A percentile compares a stretch with the other conserved stretches of the same genome.
These are phyloP conservation scores for Drosophila virilis DNA, from an alignment of 1,140 invertebrate species.

Conservation along the genomic window DNA sequence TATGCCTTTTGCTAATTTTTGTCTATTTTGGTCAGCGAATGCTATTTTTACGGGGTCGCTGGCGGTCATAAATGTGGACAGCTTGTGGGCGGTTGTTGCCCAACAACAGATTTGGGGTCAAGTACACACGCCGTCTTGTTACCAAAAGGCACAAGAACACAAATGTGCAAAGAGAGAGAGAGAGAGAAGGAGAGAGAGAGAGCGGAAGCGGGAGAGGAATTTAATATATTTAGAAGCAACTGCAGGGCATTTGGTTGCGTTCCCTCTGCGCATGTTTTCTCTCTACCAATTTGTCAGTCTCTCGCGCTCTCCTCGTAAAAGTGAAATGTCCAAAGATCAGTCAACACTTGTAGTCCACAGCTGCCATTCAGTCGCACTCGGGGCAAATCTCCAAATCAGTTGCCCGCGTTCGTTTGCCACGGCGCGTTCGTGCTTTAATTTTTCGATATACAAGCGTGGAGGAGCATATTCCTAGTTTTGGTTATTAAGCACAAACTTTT, in stretches of 20 bases:
- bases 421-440: constrained; percentile 47
- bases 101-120: constrained; percentile 49
- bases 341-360: constrained; percentile 50
- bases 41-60: constrained; percentile 49
- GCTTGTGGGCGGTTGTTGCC: background rate
- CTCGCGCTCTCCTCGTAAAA: constrained; percentile 30
- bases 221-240: constrained; percentile 18
- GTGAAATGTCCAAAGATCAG: constrained; percentile 56
- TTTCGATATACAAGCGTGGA: constrained; percentile 1
- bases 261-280: constrained; percentile 13
- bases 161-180: constrained; percentile 10
- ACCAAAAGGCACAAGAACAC: constrained; percentile 2
- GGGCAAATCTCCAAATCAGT: constrained; percentile 47
- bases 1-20: constrained; percentile 16
- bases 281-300: constrained; percentile 6
- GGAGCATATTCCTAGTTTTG: constrained; percentile 39
- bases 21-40: constrained; percentile 44
- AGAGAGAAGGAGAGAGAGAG: background rate
- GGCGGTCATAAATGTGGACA: constrained; percentile 14
- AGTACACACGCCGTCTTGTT: constrained; percentile 37
- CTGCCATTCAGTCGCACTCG: constrained; percentile 5
- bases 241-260: constrained; percentile 1
- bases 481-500: background rate
- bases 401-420: constrained; percentile 66
- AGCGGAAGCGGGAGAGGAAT: too few species aligned